A percentile compares a stretch with the other conserved stretches of the same genome.
Conservation (phyloP, 2,797 vertebrate species). For the Cirrhinus molitorella region DNA sequence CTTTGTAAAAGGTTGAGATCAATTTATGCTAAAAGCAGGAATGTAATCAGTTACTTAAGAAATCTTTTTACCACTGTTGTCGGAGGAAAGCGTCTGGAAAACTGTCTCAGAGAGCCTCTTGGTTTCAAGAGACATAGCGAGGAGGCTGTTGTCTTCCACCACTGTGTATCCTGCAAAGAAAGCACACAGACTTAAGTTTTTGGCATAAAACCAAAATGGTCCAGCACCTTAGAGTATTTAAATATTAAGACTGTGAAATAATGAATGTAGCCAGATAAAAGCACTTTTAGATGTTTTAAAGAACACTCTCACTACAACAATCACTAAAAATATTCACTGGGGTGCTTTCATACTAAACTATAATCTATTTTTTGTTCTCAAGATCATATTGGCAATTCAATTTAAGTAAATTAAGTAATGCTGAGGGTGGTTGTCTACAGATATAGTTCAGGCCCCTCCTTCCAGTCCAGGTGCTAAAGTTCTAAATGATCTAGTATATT, state of each 20-base stretch:
- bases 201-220: not conserved
- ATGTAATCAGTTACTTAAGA: conserved; percentile 25
- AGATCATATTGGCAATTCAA: not conserved
- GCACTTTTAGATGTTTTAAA: conserved; percentile 2
- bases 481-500: not conserved
- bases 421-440: not conserved
- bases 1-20: conserved; percentile 32
- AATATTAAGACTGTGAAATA: not conserved
- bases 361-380: not conserved
- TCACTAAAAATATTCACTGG: conserved; percentile 1
- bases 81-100: conserved; percentile 76
- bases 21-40: conserved; percentile 12
- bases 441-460: not conserved
- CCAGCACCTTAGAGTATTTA: not conserved
- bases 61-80: conserved; percentile 76
- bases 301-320: not conserved
- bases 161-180: conserved; percentile 75
- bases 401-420: not conserved
- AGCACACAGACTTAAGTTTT: not conserved
- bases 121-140: conserved; percentile 75
- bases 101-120: conserved; percentile 78
- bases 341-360: not conserved
- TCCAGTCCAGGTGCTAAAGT: not conserved
- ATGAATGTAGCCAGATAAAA: not conserved
- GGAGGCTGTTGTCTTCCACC: conserved; percentile 81